These are phyloP conservation scores for Myrmecophaga tridactyla DNA, from an alignment of 2,113 vertebrate genomes.

Conservation along the genomic window DNA sequence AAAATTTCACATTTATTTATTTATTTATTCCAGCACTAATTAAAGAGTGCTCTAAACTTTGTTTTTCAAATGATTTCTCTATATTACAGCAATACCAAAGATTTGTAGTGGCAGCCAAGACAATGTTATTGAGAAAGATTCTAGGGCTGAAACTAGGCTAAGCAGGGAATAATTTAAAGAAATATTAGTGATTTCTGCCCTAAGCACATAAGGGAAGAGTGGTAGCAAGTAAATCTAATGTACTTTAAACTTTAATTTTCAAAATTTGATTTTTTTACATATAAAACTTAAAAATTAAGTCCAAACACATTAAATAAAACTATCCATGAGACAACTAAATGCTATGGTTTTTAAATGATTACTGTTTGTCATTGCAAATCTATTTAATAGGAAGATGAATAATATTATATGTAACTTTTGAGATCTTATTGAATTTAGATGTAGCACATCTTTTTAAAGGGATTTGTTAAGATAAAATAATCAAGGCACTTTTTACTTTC, in stretches of 20 bases:
- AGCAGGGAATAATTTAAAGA: not conserved
- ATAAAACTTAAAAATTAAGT: not conserved
- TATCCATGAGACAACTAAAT: not conserved
- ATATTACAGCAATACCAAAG: not conserved
- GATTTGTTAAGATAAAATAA: constrained; percentile 29
- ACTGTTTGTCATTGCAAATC: not conserved
- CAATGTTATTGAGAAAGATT: not conserved
- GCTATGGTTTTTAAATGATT: not conserved
- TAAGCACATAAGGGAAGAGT: not conserved
- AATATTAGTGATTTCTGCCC: not conserved
- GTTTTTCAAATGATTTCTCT: not conserved
- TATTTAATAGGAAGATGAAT: not conserved
- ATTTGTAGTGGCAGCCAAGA: not conserved
- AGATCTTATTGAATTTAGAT: constrained; percentile 44
- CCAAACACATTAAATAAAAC: not conserved
- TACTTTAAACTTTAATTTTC: not conserved
- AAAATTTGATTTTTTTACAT: not conserved
- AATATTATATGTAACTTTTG: constrained; percentile 19
- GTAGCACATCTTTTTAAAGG: not conserved
- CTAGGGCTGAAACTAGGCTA: not conserved
- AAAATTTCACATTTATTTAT: not conserved
- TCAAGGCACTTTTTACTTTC: not conserved
- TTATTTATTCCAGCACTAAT: not conserved
- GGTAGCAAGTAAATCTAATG: not conserved
- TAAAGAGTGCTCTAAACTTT: not conserved